Base-by-base conservation (phyloP, 2,888 invertebrate genomes). In the Cheilosia pagana region DNA sequence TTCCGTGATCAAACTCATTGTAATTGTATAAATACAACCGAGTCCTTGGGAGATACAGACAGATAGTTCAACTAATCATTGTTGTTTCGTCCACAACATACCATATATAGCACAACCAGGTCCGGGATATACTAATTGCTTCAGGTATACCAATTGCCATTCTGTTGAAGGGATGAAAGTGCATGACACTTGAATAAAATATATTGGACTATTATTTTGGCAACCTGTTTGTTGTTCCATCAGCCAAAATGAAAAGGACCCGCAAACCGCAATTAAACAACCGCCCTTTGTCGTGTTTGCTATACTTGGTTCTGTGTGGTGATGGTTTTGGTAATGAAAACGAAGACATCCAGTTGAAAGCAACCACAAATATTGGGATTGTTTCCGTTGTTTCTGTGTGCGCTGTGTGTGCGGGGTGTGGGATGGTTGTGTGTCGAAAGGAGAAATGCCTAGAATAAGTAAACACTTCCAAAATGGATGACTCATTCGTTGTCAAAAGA, bases 1-100 rank as follows among this genome's bases (percentile, higher is more conserved):
- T 78, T 77, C 43, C 82, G 82, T 82, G 82, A 72, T 82, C 78
- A 82, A 78, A 82, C 72, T 67, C 77, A 82, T 82, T 82, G 21
- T 19, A 35, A 77, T 77, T 82, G 23, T 28, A 48, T 28, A 48
- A 39, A 35, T 63, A 65, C 55, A 48, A 53, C 39, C 19, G 50
- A 41, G 52, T 60, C 60, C 43, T 48, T 1, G 14, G 21, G 10
- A 35, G 28, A 23, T 7, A 16, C 39, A 45, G 35, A 53, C 16
- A 35, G 55, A 19, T 8, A 19, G 10, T 0, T 8, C 8, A 25
- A 23, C 31, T 52, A 71, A 52, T 60, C 41, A 53, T 23, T 35
- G 31, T 55, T 74, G 48, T 48, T 63, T 63, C 74, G 68, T 70
- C 57, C 67, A 55, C 67, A 55, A 10, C 43, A 43, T 12, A 50